These are phyloP conservation scores for Synanthedon andrenaeformis DNA, from an alignment of 2,888 invertebrate species.

Conservation along the genomic window DNA sequence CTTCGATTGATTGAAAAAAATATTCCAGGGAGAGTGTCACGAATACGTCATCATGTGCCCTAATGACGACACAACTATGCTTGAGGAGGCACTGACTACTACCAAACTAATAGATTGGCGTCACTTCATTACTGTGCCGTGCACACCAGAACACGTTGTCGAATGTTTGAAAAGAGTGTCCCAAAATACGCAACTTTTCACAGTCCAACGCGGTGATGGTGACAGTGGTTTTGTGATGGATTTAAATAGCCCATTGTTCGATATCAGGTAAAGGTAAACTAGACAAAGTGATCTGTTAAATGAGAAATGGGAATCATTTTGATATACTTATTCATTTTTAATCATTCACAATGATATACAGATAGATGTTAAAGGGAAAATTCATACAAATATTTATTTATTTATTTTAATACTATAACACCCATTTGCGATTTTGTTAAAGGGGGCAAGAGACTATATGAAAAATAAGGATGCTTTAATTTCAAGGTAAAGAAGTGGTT, in stretches of 20 bases:
- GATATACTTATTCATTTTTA: no score
- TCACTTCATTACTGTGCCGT: conserved; percentile 2
- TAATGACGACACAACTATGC: conserved; percentile 1
- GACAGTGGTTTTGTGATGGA: not conserved
- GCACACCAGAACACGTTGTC: not conserved
- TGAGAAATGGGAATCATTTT: no score
- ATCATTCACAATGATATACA: no score
- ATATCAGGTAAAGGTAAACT: not conserved
- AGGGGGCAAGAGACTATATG: no score
- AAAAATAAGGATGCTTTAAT: no score
- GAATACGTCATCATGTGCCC: conserved; percentile 2
- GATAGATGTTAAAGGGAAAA: no score
- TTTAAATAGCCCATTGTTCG: not conserved
- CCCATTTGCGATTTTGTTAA: no score
- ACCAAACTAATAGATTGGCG: conserved; percentile 4
- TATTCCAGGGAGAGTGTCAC: conserved; percentile 2
- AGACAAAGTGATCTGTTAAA: no score
- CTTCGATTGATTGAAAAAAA: no score
- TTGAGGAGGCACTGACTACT: conserved; percentile 3
- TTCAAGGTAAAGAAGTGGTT: no score
- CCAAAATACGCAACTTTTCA: not conserved
- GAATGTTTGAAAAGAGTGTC: not conserved
- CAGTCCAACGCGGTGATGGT: not conserved
- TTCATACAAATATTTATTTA: no score
- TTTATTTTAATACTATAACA: no score